Evolutionary conservation across 2,797 vertebrate species (phyloP).

Genomic region (Tauraco hartlaubi): DNA sequence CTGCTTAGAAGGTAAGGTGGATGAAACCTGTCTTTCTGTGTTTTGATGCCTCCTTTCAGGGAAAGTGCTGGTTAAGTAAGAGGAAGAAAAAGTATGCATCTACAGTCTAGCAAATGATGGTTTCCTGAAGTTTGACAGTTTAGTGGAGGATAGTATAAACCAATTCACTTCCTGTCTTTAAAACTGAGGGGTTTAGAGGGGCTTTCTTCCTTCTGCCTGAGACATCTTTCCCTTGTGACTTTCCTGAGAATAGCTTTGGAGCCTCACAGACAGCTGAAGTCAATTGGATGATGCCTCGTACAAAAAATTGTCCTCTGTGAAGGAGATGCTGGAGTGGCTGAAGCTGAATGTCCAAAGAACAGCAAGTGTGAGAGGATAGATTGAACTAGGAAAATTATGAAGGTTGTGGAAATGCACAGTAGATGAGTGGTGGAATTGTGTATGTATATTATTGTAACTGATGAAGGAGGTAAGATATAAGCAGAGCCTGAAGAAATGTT

Average conservation of each 20-base stretch:
- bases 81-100: not conserved
- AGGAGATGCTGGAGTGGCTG: not conserved
- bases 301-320: not conserved
- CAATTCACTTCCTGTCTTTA: not conserved
- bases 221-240: not conserved
- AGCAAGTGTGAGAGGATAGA: not conserved
- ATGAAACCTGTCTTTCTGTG: not conserved
- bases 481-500: not conserved
- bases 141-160: not conserved
- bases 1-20: not conserved
- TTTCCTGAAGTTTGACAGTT: not conserved
- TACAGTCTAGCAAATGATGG: not conserved
- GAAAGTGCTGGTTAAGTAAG: not conserved
- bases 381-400: not conserved
- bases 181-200: not conserved
- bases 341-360: not conserved
- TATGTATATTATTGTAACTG: not conserved
- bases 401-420: not conserved
- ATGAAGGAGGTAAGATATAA: not conserved
- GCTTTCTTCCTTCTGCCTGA: not conserved
- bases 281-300: not conserved
- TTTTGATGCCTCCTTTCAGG: not conserved
- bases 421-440: accelerated
- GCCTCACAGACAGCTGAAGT: not conserved
- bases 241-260: not conserved